These are phyloP conservation scores for Protodeltote pygarga DNA, from an alignment of 2,888 invertebrate species.

Conservation along the genomic window DNA sequence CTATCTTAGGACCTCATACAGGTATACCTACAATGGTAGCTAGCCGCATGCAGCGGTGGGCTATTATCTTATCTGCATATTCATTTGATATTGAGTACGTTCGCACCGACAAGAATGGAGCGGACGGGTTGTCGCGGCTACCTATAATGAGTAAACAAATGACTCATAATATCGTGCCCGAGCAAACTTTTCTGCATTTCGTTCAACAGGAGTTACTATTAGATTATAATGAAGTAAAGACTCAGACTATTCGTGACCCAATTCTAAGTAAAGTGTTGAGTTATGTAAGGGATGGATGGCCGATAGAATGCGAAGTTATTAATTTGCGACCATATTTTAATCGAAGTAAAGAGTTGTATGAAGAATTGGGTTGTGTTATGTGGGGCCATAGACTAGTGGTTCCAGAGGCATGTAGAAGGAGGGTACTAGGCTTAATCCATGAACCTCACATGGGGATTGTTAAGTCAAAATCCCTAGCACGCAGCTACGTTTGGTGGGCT, in stretches of 20 bases:
- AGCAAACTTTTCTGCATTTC: not conserved
- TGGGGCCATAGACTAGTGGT: constrained; percentile 3
- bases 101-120: constrained; percentile 19
- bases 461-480: not conserved
- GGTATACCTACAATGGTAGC: constrained; percentile 26
- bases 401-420: not conserved
- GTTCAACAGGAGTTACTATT: not conserved
- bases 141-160: not conserved
- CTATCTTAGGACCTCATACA: not conserved
- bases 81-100: constrained; percentile 31
- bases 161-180: not conserved
- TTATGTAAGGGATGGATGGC: constrained; percentile 5
- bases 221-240: constrained; percentile 2
- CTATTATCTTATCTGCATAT: constrained; percentile 29
- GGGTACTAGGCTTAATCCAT: not conserved
- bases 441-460: constrained; percentile 4
- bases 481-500: constrained; percentile 2
- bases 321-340: not conserved
- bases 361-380: constrained; percentile 17
- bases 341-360: not conserved
- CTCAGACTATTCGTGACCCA: not conserved
- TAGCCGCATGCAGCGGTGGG: constrained; percentile 32
- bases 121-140: constrained; percentile 28
- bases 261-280: constrained; percentile 1
- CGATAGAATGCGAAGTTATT: not conserved